These are phyloP conservation scores for Epinephelus malabaricus DNA, from an alignment of 2,797 vertebrate species.

Conservation along the genomic window DNA sequence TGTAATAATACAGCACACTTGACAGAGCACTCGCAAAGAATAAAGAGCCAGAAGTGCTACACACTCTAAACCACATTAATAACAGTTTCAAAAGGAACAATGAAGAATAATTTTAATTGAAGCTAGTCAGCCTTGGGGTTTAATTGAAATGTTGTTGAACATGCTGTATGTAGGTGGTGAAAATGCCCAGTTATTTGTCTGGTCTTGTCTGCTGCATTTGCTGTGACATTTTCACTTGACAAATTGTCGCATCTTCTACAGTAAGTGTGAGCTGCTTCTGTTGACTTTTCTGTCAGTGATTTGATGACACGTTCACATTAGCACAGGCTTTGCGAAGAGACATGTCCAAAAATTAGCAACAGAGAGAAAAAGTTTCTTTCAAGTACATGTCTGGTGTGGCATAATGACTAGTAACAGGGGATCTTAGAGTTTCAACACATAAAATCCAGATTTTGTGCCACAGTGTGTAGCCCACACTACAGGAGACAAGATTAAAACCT, in stretches of 20 bases:
- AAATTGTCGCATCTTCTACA: not conserved
- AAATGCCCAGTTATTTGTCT: conserved; percentile 21
- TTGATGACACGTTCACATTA: conserved; percentile 23
- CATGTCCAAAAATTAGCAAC: conserved; percentile 1
- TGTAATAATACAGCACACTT: conserved; percentile 17
- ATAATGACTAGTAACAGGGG: conserved; percentile 12
- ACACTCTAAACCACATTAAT: conserved; percentile 10
- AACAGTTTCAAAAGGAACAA: conserved; percentile 4
- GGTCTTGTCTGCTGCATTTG: not conserved
- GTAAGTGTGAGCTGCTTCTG: not conserved
- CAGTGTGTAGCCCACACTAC: not conserved
- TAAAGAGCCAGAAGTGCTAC: conserved; percentile 14
- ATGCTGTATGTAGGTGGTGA: not conserved
- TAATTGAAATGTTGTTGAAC: conserved; percentile 24
- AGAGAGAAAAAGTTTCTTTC: not conserved
- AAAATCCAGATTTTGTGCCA: not conserved
- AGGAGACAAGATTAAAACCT: conserved; percentile 7
- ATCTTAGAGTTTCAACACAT: conserved; percentile 7
- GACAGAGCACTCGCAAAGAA: conserved; percentile 16
- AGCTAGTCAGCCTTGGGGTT: conserved; percentile 2
- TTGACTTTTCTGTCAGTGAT: conserved; percentile 4
- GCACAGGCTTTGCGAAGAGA: not conserved
- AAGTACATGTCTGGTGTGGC: conserved; percentile 1
- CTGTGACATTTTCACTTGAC: conserved; percentile 13
- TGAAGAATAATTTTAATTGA: conserved; percentile 7